A percentile compares a stretch with the other conserved stretches of the same genome.
These are phyloP conservation scores for Eidolon dupreanum DNA, from an alignment of 2,797 vertebrate species.

Conservation along the genomic window DNA sequence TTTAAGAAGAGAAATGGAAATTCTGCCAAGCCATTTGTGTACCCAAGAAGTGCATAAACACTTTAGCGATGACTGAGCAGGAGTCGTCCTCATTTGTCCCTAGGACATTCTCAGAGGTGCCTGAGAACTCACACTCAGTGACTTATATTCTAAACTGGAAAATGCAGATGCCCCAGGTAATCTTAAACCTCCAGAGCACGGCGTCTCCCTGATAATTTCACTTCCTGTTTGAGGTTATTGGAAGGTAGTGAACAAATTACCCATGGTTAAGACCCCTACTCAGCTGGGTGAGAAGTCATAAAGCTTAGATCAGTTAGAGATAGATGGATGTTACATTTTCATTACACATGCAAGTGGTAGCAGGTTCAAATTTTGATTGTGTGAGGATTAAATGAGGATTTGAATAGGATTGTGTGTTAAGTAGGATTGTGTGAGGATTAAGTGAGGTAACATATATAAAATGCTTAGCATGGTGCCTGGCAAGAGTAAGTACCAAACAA, in stretches of 20 bases:
- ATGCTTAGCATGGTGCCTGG: neutral
- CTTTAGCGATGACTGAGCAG: neutral
- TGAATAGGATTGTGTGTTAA: neutral
- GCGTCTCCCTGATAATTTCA: neutral
- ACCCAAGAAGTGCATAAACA: neutral
- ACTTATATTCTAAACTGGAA: neutral
- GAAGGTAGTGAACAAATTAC: neutral
- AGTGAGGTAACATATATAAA: neutral
- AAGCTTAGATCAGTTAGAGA: neutral
- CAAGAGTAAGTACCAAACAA: neutral
- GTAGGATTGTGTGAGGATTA: neutral
- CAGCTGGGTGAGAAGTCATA: neutral
- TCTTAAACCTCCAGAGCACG: neutral
- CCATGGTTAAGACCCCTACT: neutral
- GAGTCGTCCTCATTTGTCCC: neutral
- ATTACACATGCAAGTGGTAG: neutral
- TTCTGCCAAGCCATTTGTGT: slow-evolving; percentile 23
- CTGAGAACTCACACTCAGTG: neutral
- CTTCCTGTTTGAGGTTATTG: neutral
- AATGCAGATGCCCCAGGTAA: neutral
- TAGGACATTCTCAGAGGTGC: neutral
- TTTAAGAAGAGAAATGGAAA: slow-evolving; percentile 55
- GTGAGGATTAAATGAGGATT: neutral
- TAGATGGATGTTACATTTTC: neutral
- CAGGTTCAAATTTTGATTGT: neutral